Conservation (phyloP, 2,888 invertebrate species). For the Trichacis sp. region DNA sequence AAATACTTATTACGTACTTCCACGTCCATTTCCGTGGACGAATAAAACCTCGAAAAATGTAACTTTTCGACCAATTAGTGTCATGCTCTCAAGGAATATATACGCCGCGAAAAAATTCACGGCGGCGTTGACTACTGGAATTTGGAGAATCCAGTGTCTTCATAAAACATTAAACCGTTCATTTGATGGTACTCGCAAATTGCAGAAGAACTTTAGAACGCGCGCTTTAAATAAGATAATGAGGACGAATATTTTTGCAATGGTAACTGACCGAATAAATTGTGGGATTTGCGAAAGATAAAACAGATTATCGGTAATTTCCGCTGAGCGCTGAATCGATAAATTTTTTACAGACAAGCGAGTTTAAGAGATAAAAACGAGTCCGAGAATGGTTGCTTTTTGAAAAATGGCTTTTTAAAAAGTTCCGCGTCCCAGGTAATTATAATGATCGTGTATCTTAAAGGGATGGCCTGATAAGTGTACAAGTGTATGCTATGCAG, state of each 20-base stretch:
- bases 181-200: background rate
- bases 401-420: too few species aligned
- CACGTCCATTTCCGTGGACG: too few species aligned
- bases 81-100: background rate
- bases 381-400: too few species aligned
- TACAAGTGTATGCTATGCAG: too few species aligned
- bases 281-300: background rate
- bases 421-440: too few species aligned
- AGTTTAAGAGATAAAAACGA: too few species aligned
- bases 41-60: too few species aligned
- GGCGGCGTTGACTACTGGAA: background rate
- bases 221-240: background rate
- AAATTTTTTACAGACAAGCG: background rate
- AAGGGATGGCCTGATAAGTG: too few species aligned
- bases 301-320: background rate
- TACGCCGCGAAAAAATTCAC: background rate
- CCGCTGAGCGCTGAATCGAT: background rate
- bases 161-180: background rate
- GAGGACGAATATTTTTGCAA: background rate
- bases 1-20: too few species aligned
- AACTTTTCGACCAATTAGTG: too few species aligned
- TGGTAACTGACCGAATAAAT: background rate
- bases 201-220: too few species aligned
- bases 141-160: background rate
- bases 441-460: too few species aligned